Evolutionary conservation across 2,797 vertebrate genomes (phyloP).

Genomic region (Decapterus maruadsi): DNA sequence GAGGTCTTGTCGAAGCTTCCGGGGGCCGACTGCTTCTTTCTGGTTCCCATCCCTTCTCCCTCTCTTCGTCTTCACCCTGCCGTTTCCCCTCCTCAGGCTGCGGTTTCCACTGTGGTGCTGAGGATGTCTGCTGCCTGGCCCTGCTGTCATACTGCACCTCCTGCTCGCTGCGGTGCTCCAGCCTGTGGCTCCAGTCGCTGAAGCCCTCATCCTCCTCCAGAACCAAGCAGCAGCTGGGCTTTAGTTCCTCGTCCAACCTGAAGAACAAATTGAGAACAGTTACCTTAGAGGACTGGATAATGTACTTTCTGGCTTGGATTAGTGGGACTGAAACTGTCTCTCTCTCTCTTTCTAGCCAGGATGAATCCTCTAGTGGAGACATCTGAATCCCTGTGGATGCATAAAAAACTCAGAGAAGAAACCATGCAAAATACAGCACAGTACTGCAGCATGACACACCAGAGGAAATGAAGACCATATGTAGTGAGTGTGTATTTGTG

Average conservation of each 20-base stretch:
- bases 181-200: slow-evolving; percentile 92
- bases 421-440: not conserved
- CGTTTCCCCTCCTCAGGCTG: slow-evolving; percentile 29
- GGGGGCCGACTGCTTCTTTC: slow-evolving; percentile 18
- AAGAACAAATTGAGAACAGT: not conserved
- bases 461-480: slow-evolving; percentile 20
- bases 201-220: slow-evolving; percentile 95
- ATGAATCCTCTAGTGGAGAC: not conserved
- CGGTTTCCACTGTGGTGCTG: slow-evolving; percentile 29
- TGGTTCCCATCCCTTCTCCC: slow-evolving; percentile 22
- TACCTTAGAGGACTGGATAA: not conserved
- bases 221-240: slow-evolving; percentile 79
- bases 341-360: too few species aligned
- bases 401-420: not conserved
- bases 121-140: slow-evolving; percentile 23
- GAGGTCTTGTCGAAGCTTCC: slow-evolving; percentile 39
- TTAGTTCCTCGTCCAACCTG: slow-evolving; percentile 82
- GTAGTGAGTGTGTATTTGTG: not conserved
- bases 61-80: slow-evolving; percentile 35
- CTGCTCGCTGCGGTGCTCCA: slow-evolving; percentile 81
- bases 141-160: slow-evolving; percentile 44
- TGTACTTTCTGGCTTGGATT: not conserved
- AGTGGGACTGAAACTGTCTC: not conserved
- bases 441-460: not conserved
- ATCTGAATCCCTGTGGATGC: not conserved